Evolutionary conservation across 2,888 invertebrate species (phyloP), one percentile per base, ranked within the genome.

Genomic region (Gibbula magus): DNA sequence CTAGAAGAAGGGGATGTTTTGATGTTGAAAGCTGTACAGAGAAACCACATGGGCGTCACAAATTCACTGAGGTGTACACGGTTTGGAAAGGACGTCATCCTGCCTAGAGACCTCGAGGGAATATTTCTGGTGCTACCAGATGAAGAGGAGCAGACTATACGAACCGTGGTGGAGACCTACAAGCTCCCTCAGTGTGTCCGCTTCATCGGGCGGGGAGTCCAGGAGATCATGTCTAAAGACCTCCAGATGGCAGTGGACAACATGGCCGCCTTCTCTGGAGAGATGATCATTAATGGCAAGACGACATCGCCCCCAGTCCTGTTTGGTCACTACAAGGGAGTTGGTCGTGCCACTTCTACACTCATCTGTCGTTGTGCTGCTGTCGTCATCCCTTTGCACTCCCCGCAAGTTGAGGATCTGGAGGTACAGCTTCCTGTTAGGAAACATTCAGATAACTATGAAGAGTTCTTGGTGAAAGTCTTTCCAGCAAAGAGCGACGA

Each of bases 291-390:
- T 16, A 54, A n/a, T 13, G 74, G 56, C 22, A 8, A 8, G 29
- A 53, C 53, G 51, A 39, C 53, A 16, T 56, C 74, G 39, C 35
- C 53, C 18, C 70, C 56, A 22, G 74, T 74, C 2, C 29, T 78
- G 78, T 29, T 78, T 20, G 78, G 78, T 22, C 78, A 78, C 22
- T 78, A 78, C 56, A 78, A 78, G 39, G 35, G 73, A 10, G 22
- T 73, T 13, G 35, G 20, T 2, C 8, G 32, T 16, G 56, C 56
- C 56, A 10, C 39, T 16, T 7, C 20, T 16, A 22, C 25, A 5
- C 16, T 13, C 20, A 56, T 56, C 45, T 25, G 22, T 20, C 73
- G 74, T 20, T 13, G 78, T 8, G 56, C 54, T 53, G 78, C 74
- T 22, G 45, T 78, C 35, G 73, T 78, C 56, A 51, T 78, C 25